These are phyloP conservation scores for Dryas iulia DNA, from an alignment of 1,140 invertebrate genomes.

Conservation along the genomic window DNA sequence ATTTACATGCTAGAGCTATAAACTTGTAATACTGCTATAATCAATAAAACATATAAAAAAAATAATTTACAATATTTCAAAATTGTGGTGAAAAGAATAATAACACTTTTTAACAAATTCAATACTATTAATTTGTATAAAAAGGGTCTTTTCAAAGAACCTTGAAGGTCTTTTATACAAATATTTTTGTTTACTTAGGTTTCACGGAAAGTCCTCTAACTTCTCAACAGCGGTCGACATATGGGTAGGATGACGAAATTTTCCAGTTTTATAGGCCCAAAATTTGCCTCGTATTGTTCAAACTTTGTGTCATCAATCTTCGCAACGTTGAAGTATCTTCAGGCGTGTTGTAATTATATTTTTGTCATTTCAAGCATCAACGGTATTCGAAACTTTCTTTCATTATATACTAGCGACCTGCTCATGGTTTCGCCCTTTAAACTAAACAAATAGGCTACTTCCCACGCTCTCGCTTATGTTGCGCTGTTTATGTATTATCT, in stretches of 20 bases:
- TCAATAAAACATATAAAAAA: too few relatives aligned
- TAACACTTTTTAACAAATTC: too few relatives aligned
- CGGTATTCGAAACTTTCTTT: not conserved
- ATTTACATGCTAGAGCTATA: too few relatives aligned
- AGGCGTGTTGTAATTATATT: not conserved
- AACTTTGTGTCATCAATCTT: slow-evolving; percentile 6
- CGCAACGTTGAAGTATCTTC: not conserved
- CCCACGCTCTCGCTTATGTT: too few relatives aligned
- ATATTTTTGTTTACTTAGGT: not conserved
- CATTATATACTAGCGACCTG: too few relatives aligned
- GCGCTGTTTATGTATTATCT: too few relatives aligned
- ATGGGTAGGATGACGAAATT: not conserved
- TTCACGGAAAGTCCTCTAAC: not conserved
- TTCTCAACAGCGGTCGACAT: not conserved
- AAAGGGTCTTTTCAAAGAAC: not conserved
- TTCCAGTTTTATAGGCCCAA: not conserved
- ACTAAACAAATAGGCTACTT: too few relatives aligned
- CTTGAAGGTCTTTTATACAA: not conserved
- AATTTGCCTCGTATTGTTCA: not conserved
- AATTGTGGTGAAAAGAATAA: not conserved
- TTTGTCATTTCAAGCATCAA: not conserved
- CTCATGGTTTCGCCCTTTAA: too few relatives aligned
- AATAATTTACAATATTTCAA: too few relatives aligned
- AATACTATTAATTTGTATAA: not conserved
- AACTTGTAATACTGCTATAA: too few relatives aligned